Evolutionary conservation across 1,140 invertebrate genomes (phyloP).

Genomic region (Drosophila miranda): DNA sequence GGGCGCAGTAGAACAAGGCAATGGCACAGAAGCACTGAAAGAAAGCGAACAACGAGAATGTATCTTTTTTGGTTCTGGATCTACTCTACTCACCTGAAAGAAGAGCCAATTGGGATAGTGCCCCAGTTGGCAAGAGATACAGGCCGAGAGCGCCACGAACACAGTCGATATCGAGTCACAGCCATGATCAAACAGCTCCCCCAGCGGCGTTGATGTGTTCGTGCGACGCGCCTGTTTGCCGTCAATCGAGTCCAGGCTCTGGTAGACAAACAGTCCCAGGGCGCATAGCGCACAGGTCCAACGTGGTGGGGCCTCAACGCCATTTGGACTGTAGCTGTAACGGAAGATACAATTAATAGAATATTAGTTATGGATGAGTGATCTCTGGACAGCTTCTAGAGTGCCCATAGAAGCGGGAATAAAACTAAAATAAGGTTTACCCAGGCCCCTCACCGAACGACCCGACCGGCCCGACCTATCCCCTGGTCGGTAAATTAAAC

Average conservation of each 20-base stretch:
- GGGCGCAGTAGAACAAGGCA: constrained; percentile 98
- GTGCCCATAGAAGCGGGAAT: neutral
- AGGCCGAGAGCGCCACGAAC: constrained; percentile 97
- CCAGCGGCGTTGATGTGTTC: constrained; percentile 94
- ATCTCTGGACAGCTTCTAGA: neutral
- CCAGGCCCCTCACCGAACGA: neutral
- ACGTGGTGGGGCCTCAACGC: constrained; percentile 89
- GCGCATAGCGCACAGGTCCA: constrained; percentile 97
- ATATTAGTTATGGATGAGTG: neutral
- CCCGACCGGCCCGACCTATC: constrained; percentile 2
- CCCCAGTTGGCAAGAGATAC: constrained; percentile 95
- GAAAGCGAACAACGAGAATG: neutral
- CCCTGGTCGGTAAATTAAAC: neutral
- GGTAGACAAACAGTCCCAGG: constrained; percentile 97
- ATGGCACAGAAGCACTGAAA: constrained; percentile 95
- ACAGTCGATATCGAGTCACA: constrained; percentile 99
- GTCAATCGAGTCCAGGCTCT: constrained; percentile 99
- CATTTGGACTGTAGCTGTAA: constrained; percentile 86
- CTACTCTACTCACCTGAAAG: constrained; percentile 86
- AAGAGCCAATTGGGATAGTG: constrained; percentile 96
- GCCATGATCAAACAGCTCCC: constrained; percentile 99
- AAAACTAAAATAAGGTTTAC: constrained; percentile 11
- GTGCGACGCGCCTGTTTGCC: constrained; percentile 99
- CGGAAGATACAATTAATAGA: neutral
- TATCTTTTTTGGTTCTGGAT: neutral